These are phyloP conservation scores for Lonchura striata DNA, from an alignment of 2,113 vertebrate genomes.

Conservation along the genomic window DNA sequence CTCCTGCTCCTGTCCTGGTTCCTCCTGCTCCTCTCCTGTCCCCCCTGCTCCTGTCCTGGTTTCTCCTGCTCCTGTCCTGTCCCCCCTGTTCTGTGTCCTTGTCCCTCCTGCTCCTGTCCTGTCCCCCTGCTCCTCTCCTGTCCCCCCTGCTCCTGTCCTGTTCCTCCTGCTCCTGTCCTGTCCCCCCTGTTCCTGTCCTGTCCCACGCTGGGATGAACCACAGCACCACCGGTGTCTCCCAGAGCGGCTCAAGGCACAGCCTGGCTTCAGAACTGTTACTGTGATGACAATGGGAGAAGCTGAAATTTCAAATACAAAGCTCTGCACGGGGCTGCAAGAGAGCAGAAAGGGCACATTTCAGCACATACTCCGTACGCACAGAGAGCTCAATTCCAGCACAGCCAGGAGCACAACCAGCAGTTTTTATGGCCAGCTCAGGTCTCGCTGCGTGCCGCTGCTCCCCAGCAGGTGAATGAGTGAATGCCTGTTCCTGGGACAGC, in stretches of 20 bases:
- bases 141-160: rapidly evolving
- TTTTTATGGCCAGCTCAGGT: neutral
- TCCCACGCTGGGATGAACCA: neutral
- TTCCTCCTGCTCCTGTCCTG: neutral
- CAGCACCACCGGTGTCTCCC: rapidly evolving
- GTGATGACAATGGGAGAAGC: rapidly evolving
- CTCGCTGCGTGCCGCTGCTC: neutral
- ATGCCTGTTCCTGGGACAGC: too few relatives aligned
- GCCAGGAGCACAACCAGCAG: neutral
- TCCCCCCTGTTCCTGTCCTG: neutral
- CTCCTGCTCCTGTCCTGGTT: neutral
- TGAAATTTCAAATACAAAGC: neutral
- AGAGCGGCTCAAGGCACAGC: rapidly evolving
- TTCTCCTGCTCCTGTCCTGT: neutral
- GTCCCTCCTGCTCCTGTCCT: too few relatives aligned
- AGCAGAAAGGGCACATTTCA: neutral
- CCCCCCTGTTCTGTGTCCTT: neutral
- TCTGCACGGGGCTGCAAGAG: neutral
- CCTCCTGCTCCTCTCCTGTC: too few relatives aligned
- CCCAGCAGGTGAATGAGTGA: neutral
- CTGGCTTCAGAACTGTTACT: neutral
- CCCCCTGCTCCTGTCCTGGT: rapidly evolving
- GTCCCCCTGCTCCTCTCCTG: neutral
- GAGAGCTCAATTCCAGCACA: neutral
- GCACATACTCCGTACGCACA: neutral